Conservation (phyloP, 2,888 invertebrate genomes). For the Chrysina gloriosa region DNA sequence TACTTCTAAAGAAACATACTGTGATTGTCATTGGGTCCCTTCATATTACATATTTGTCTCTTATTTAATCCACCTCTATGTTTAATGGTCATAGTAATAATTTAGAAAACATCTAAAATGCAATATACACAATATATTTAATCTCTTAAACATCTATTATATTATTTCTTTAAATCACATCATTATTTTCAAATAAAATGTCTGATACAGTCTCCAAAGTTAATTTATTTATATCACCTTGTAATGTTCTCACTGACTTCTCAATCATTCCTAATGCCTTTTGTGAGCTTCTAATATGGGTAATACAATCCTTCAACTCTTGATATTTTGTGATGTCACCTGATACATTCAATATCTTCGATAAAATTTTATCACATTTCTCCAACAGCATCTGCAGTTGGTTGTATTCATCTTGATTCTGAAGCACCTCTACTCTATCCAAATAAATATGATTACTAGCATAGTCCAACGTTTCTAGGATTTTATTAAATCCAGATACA, state of each 20-base stretch:
- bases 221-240: slow-evolving; percentile 11
- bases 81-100: no score
- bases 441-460: slow-evolving; percentile 11
- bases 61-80: no score
- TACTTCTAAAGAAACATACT: no score
- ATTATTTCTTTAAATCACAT: not conserved
- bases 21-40: no score
- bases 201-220: slow-evolving; percentile 2
- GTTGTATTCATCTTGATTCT: slow-evolving; percentile 7
- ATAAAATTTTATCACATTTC: not conserved
- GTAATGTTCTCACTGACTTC: not conserved
- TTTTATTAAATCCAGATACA: not conserved
- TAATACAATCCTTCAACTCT: not conserved
- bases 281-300: not conserved
- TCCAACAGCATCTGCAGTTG: not conserved
- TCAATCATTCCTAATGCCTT: not conserved
- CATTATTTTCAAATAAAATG: slow-evolving; percentile 19
- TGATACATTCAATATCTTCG: slow-evolving; percentile 3
- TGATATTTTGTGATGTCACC: slow-evolving; percentile 3
- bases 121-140: no score
- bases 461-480: not conserved
- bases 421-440: not conserved
- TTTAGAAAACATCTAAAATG: no score
- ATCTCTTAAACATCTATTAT: no score
- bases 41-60: no score